Evolutionary conservation across 2,888 invertebrate species (phyloP).

Genomic region (Drosophila paramelanica): DNA sequence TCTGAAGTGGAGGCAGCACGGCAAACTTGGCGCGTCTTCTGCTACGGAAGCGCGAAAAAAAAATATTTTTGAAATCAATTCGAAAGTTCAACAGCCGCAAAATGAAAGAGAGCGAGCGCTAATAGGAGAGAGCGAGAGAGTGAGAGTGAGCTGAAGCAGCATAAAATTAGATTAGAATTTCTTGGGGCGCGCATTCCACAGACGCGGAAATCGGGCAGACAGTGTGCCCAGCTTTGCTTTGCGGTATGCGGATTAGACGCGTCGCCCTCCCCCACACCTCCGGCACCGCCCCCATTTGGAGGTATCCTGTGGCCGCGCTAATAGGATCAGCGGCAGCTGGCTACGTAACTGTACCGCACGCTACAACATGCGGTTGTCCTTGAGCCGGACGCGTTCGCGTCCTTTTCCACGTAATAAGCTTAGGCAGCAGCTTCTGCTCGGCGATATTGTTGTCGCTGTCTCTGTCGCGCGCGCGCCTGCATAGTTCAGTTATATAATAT

Average conservation of each 20-base stretch:
- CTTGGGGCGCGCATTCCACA: slow-evolving; percentile 46
- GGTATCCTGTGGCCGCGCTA: slow-evolving; percentile 2
- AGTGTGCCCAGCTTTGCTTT: slow-evolving; percentile 8
- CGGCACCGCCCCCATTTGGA: too few species aligned
- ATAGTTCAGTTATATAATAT: slow-evolving; percentile 50
- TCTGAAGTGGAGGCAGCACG: slow-evolving; percentile 41
- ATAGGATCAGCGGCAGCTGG: slow-evolving; percentile 36
- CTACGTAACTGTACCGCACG: slow-evolving; percentile 47
- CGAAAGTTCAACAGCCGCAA: slow-evolving; percentile 69
- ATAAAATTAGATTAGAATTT: slow-evolving; percentile 49
- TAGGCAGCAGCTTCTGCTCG: slow-evolving; percentile 22
- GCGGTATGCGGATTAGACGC: neutral
- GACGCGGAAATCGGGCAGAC: slow-evolving; percentile 37
- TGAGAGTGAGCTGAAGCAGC: neutral
- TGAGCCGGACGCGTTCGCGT: slow-evolving; percentile 54
- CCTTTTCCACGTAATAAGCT: slow-evolving; percentile 58
- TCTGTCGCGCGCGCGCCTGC: neutral
- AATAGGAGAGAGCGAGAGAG: neutral
- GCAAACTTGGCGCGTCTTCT: neutral
- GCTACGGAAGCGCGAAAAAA: slow-evolving; percentile 44
- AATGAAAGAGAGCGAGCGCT: neutral
- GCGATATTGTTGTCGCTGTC: neutral
- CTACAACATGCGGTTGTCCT: slow-evolving; percentile 49
- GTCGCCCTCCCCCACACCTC: neutral
- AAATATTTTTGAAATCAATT: slow-evolving; percentile 55